Evolutionary conservation across 2,888 invertebrate species (phyloP), one percentile per base, ranked within the genome.

Genomic region (Thumatha senex): DNA sequence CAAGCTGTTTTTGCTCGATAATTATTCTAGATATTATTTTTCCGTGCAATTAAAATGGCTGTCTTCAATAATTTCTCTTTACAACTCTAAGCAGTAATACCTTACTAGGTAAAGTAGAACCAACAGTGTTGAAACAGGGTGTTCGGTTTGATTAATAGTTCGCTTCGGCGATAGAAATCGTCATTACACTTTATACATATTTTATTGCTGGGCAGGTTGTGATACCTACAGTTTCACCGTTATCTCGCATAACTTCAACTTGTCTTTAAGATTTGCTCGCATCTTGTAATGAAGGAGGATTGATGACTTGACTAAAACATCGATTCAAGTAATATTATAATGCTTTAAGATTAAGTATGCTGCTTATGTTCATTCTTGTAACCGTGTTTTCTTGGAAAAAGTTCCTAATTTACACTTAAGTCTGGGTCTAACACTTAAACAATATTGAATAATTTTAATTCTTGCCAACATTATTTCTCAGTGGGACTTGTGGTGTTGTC

Each of bases 161-260:
- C 51, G 58, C 58, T 57, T 61, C 56, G 58, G 39, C 63, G 58
- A 58, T 69, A 61, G 70, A 70, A 63, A 65, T 67, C 68, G 56
- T 70, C 60, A 70, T 70, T 63, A 70, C 39, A 50, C 49, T 38
- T 51, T 49, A 60, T 56, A 61, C 58, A 70, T 70, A 66, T 63
- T 68, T 70, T 61, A 68, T 56, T 61, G 45, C 43, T 45, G 53
- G 55, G 59, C 40, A 56, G 61, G 56, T 56, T 11, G 29, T 13
- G 13, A 14, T n/a, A 29, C n/a, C 45, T 14, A 45, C 50, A 29
- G 61, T 57, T 63, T 63, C 51, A 64, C 64, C 64, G 64, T 64
- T 64, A 63, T 33, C 44, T 57, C 53, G 55, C 51, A 57, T 64
- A 51, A 63, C 58, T 57, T 54, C 54, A 43, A 63, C 31, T 31